Conservation (phyloP, 1,140 invertebrate species). For the Anastatus disparis region DNA sequence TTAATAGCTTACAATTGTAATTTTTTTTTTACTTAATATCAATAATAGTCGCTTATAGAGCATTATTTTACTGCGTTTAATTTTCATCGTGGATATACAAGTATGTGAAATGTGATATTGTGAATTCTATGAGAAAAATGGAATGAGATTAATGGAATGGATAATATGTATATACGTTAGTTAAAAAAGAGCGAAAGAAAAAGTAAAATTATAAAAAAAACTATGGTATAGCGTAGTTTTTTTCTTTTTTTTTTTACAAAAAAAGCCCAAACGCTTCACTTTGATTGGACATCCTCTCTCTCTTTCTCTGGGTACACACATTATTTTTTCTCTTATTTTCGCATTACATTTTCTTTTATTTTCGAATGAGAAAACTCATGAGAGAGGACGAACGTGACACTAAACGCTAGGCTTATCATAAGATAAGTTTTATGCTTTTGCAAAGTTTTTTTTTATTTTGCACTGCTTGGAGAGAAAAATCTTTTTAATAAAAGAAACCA, state of each 20-base stretch:
- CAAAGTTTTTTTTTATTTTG: not conserved
- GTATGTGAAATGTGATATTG: not conserved
- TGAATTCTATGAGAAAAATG: not conserved
- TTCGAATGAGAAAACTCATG: not conserved
- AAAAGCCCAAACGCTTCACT: not conserved
- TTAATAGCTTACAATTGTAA: not conserved
- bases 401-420: constrained; percentile 8
- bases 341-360: not conserved
- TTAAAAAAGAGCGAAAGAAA: not conserved
- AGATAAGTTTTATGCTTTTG: not conserved
- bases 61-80: constrained; percentile 44
- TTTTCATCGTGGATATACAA: constrained; percentile 26
- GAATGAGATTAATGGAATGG: not conserved
- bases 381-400: not conserved
- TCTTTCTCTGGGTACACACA: not conserved
- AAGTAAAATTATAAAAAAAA: no score
- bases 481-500: not conserved
- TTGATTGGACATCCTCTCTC: not conserved
- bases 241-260: constrained; percentile 5
- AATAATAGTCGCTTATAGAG: constrained; percentile 42
- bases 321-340: not conserved
- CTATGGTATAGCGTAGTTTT: not conserved
- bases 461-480: constrained; percentile 11
- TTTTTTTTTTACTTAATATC: constrained; percentile 15
- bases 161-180: not conserved